Percentiles rank a stretch among this genome's conserved stretches.
Evolutionary conservation across 2,888 invertebrate genomes (phyloP).

Genomic region (Gymnocheta viridis): DNA sequence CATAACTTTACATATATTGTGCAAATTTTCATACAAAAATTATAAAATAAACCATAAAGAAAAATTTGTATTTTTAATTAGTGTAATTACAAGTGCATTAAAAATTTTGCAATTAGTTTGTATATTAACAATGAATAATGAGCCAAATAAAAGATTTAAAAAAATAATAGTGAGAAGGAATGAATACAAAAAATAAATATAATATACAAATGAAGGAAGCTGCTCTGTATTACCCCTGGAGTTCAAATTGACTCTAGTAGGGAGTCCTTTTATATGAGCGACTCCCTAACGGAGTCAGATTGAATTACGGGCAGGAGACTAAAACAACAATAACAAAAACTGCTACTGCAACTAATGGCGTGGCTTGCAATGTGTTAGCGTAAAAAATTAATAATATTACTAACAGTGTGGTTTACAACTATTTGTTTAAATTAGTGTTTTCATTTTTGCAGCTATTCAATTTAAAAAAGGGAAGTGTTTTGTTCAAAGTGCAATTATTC

Average conservation of each 20-base stretch:
- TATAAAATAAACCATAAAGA: neutral
- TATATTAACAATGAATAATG: conserved; percentile 19
- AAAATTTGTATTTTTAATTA: conserved; percentile 29
- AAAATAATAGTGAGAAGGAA: neutral
- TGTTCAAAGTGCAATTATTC: conserved; percentile 24
- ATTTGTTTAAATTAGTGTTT: neutral
- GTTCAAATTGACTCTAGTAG: conserved; percentile 99
- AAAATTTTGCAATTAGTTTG: conserved; percentile 36
- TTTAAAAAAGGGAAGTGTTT: conserved; percentile 1
- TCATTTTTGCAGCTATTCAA: neutral
- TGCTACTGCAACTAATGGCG: neutral
- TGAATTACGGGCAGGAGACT: conserved; percentile 91
- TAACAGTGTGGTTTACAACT: conserved; percentile 34
- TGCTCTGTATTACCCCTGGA: conserved; percentile 85
- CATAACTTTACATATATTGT: neutral
- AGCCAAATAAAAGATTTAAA: conserved; percentile 25
- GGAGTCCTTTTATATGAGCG: conserved; percentile 95
- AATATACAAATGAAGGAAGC: conserved; percentile 1
- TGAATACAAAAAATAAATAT: conserved; percentile 2
- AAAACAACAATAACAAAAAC: conserved; percentile 80
- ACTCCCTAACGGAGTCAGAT: conserved; percentile 99
- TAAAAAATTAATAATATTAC: neutral
- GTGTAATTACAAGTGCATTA: conserved; percentile 51
- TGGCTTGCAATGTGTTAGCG: neutral
- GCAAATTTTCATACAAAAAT: conserved; percentile 1